These are phyloP conservation scores for Cynodonichthys magdalenae DNA, from an alignment of 2,797 vertebrate species.

Conservation along the genomic window DNA sequence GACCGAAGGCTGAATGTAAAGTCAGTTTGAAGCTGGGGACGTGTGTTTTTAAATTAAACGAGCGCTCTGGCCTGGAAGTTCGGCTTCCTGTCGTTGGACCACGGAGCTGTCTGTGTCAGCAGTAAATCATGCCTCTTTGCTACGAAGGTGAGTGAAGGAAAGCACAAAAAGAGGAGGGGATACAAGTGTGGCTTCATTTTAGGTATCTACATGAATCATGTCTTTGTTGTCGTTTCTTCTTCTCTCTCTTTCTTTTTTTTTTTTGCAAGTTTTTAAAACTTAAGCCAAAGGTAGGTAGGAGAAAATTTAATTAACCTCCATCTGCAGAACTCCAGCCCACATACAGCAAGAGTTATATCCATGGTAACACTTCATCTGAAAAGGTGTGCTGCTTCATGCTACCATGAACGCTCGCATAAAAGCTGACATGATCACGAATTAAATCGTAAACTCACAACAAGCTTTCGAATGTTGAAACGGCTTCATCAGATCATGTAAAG, in stretches of 20 bases:
- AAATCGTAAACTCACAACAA: not conserved
- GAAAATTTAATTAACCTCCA: conserved; percentile 57
- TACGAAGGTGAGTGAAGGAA: conserved; percentile 25
- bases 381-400: conserved; percentile 25
- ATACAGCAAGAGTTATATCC: conserved; percentile 50
- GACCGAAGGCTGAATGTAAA: conserved; percentile 42
- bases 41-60: conserved; percentile 46
- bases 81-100: conserved; percentile 53
- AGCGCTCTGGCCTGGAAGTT: conserved; percentile 38
- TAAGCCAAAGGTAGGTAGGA: conserved; percentile 52
- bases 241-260: conserved; percentile 11
- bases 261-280: conserved; percentile 39
- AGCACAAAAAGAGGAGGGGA: conserved; percentile 41
- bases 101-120: conserved; percentile 36
- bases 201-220: conserved; percentile 16
- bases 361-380: conserved; percentile 54
- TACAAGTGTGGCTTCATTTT: conserved; percentile 15
- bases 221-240: conserved; percentile 17
- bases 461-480: not conserved
- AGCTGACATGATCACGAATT: conserved; percentile 18
- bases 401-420: conserved; percentile 14
- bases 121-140: conserved; percentile 24
- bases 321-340: conserved; percentile 57
- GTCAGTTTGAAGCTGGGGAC: conserved; percentile 33
- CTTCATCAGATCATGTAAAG: not conserved